Base-by-base conservation (phyloP, 2,888 invertebrate genomes). In the Chaitophorus viminalis region DNA sequence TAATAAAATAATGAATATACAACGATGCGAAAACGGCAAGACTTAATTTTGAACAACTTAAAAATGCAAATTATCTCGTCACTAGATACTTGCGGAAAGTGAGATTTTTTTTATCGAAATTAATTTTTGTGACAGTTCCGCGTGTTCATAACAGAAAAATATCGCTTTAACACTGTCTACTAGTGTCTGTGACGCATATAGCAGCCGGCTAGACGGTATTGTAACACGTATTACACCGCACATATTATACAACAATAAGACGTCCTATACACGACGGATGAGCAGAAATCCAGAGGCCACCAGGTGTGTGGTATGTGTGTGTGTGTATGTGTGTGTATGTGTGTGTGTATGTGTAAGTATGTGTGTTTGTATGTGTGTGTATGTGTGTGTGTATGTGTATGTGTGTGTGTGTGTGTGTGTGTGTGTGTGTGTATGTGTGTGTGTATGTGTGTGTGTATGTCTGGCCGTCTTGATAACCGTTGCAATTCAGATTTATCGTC, bases 151-250 rank as follows among this genome's bases (percentile, higher is more conserved):
- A n/a, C 14, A 5, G 70, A 70, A 25, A 68, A 79, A 79, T 36
- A 68, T 60, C 5, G 18, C 29, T 8, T 25, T 31, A 39, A 31
- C 25, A 72, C 82, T 4, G 82, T 52, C 72, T n/a, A n/a, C 18
- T 60, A 25, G 25, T 21, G 46, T 46, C 1, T 46, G 46, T 79
- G 17, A 39, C 36, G n/a, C 79, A 11, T 4, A 4, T 8, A 68
- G 31, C 54, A 72, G 82, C 82, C 82, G 52, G 72, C 82, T 72
- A 82, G 82, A 82, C 82, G 72, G 82, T 82, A 82, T 82, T 82
- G n/a, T 79, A 17, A 39, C 29, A 39, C 39, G 39, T 39, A 46
- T 46, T 14, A 46, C 14, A 46, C 46, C 46, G 14, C 46, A 46
- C 46, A 46, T n/a, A n/a, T n/a, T n/a, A n/a, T 46, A 46, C 46